These are phyloP conservation scores for Penaeus vannamei DNA, from an alignment of 1,140 invertebrate species.

Conservation along the genomic window DNA sequence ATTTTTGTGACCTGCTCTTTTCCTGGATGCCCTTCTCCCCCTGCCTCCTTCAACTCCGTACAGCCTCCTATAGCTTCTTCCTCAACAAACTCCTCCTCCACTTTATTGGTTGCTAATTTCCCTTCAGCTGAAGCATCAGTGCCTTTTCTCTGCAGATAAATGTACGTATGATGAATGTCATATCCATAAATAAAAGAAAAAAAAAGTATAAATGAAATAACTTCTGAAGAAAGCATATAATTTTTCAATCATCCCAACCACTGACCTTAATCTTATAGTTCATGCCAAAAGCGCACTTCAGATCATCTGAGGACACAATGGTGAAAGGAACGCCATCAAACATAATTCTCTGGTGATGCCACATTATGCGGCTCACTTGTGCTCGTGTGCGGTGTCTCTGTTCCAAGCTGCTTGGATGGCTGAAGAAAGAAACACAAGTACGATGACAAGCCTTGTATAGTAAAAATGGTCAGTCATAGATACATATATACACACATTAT, in stretches of 20 bases:
- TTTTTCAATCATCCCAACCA: neutral
- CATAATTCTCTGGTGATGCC: slow-evolving; percentile 38
- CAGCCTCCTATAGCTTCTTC: neutral
- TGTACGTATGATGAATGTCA: too few species aligned
- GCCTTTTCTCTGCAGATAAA: slow-evolving; percentile 28
- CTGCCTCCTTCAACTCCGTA: neutral
- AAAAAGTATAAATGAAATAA: neutral
- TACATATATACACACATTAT: too few species aligned
- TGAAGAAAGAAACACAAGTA: neutral
- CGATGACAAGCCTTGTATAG: neutral
- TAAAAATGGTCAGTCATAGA: neutral
- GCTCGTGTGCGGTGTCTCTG: slow-evolving; percentile 28
- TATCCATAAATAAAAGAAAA: neutral
- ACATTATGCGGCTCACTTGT: slow-evolving; percentile 54
- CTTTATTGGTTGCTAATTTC: neutral
- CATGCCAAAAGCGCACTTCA: slow-evolving; percentile 57
- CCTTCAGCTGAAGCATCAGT: neutral
- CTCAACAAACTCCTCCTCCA: neutral
- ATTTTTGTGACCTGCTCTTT: neutral
- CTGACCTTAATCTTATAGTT: slow-evolving; percentile 56
- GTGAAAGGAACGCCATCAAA: slow-evolving; percentile 53
- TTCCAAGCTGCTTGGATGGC: slow-evolving; percentile 51
- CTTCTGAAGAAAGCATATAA: neutral
- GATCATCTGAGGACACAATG: slow-evolving; percentile 49
- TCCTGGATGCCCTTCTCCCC: neutral